Evolutionary conservation across 2,113 vertebrate species (phyloP).

Genomic region (Axis porcinus): DNA sequence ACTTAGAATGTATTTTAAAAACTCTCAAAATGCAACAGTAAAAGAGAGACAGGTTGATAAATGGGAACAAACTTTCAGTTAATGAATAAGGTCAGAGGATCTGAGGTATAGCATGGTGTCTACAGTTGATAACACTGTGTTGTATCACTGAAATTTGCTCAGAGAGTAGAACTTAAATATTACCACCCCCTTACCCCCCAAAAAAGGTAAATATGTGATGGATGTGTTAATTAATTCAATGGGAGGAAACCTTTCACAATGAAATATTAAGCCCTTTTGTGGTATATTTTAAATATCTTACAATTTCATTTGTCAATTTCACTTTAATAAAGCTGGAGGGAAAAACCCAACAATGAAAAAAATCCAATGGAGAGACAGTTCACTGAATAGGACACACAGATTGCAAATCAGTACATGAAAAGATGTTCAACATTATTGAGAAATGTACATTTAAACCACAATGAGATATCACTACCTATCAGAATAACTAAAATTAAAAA

Average conservation of each 20-base stretch:
- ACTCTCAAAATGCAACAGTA: not conserved
- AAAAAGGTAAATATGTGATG: not conserved
- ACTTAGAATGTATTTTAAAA: not conserved
- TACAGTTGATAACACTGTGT: not conserved
- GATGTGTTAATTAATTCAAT: not conserved
- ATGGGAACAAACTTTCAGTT: not conserved
- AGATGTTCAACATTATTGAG: not conserved
- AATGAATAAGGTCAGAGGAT: not conserved
- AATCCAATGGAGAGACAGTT: not conserved
- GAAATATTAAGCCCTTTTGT: not conserved
- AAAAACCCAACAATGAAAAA: not conserved
- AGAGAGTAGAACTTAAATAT: not conserved
- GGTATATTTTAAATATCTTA: not conserved
- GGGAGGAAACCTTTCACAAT: not conserved
- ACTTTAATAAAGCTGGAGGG: not conserved
- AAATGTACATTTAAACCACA: not conserved
- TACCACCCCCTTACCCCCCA: not conserved
- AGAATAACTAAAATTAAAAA: not conserved
- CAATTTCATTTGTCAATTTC: not conserved
- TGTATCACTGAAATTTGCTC: not conserved
- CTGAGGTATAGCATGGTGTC: not conserved
- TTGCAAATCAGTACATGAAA: not conserved
- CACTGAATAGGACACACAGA: not conserved
- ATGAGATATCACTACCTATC: not conserved
- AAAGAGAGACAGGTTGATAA: not conserved